Percentiles rank a stretch among this genome's conserved stretches.
Evolutionary conservation across 2,113 vertebrate genomes (phyloP).

Genomic region (Paradoxurus hermaphroditus): DNA sequence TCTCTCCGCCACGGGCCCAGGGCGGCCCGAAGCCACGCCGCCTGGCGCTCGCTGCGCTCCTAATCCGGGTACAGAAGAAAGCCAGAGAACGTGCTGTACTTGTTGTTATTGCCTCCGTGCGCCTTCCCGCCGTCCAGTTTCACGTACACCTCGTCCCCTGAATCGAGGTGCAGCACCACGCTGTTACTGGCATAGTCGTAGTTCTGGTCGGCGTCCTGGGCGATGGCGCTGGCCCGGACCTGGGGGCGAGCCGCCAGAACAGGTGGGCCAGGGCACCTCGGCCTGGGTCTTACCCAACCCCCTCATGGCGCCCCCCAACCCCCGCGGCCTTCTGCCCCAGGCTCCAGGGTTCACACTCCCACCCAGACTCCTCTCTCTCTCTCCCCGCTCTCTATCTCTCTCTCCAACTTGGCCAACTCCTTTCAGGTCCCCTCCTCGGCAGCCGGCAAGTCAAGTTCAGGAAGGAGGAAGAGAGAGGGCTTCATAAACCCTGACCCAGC

Average conservation of each 20-base stretch:
- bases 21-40: constrained; percentile 35
- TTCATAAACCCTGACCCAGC: not conserved
- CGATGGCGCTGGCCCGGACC: constrained; percentile 96
- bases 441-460: not conserved
- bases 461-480: not conserved
- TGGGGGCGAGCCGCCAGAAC: constrained; percentile 59
- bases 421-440: not conserved
- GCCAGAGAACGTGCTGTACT: constrained; percentile 98
- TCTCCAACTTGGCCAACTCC: not conserved
- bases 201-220: constrained; percentile 96
- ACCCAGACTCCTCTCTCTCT: not conserved
- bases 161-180: constrained; percentile 94
- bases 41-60: constrained; percentile 46
- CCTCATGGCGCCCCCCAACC: not conserved
- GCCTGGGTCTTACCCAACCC: not conserved
- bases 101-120: constrained; percentile 96
- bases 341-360: not conserved
- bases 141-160: constrained; percentile 95
- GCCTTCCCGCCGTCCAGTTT: constrained; percentile 96
- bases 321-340: not conserved
- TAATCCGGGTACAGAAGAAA: constrained; percentile 96
- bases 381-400: not conserved
- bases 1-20: not conserved
- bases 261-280: not conserved
- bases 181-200: constrained; percentile 97